phyloP scores from a whole-genome alignment of 2,113 vertebrate genomes.

The Catagonus wagneri region DNA sequence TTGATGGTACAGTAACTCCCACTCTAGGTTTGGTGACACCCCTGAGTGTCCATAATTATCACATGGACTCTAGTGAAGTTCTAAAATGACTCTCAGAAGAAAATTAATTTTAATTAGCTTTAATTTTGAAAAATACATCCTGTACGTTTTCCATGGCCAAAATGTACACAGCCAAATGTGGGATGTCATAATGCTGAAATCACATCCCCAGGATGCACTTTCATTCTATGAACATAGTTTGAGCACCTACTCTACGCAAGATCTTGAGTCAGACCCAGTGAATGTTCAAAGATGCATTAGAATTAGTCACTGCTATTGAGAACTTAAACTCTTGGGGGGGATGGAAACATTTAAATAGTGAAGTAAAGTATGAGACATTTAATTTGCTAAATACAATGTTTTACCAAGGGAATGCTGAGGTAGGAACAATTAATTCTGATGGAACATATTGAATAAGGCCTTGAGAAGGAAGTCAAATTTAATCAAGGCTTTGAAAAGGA shows the following conservation, averaged over 20 bases:
- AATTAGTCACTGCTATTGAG: neutral
- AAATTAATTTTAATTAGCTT: constrained; percentile 76
- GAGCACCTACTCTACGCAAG: neutral
- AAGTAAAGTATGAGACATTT: constrained; percentile 50
- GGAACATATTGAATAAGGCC: neutral
- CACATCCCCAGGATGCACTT: neutral
- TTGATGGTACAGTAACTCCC: constrained; percentile 43
- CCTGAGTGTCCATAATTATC: constrained; percentile 65
- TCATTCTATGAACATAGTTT: neutral
- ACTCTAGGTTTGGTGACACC: constrained; percentile 41
- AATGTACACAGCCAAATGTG: neutral
- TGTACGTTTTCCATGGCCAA: neutral
- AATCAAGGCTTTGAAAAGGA: neutral
- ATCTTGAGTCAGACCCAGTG: too few relatives aligned
- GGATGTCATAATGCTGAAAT: neutral
- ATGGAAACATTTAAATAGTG: neutral
- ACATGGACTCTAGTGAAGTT: constrained; percentile 33
- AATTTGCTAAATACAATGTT: constrained; percentile 61
- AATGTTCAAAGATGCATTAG: neutral
- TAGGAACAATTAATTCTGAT: constrained; percentile 45
- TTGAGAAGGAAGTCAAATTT: neutral
- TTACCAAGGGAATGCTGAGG: constrained; percentile 9
- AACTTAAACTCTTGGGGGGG: neutral
- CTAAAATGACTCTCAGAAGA: constrained; percentile 63
- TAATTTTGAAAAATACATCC: constrained; percentile 64